phyloP scores from a whole-genome alignment of 2,888 invertebrate species.

The Xestia c-nigrum region DNA sequence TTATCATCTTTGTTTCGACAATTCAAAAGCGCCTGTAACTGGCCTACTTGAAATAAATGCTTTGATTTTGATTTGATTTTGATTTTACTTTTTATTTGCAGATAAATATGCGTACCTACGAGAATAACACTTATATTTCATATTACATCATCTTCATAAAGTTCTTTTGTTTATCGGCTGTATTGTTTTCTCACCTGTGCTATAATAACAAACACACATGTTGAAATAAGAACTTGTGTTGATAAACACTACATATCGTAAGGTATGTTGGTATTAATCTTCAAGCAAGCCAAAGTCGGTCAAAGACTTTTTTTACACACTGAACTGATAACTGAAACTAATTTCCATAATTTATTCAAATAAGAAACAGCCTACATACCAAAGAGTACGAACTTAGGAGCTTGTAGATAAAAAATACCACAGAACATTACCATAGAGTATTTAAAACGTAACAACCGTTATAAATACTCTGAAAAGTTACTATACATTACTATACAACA shows the following conservation, averaged over 20 bases:
- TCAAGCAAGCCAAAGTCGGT: background rate
- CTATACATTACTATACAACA: too few relatives aligned
- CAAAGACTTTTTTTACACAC: background rate
- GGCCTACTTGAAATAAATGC: too few relatives aligned
- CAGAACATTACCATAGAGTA: background rate
- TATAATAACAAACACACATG: constrained; percentile 2
- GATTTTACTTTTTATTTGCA: too few relatives aligned
- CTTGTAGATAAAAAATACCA: background rate
- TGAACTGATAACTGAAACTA: background rate
- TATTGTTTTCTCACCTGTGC: background rate
- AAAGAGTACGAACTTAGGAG: background rate
- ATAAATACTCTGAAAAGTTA: too few relatives aligned
- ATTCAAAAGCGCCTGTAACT: too few relatives aligned
- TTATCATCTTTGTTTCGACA: too few relatives aligned
- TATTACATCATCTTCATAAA: background rate
- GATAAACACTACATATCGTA: background rate
- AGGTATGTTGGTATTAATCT: background rate
- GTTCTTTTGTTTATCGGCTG: background rate
- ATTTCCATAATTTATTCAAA: constrained; percentile 31
- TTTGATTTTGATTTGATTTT: too few relatives aligned
- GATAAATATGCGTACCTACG: background rate
- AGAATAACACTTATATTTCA: background rate
- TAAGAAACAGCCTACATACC: background rate
- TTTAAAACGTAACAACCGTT: background rate
- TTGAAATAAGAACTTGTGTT: background rate